Evolutionary conservation across 1,140 invertebrate species (phyloP).

Genomic region (Linepithema humile): DNA sequence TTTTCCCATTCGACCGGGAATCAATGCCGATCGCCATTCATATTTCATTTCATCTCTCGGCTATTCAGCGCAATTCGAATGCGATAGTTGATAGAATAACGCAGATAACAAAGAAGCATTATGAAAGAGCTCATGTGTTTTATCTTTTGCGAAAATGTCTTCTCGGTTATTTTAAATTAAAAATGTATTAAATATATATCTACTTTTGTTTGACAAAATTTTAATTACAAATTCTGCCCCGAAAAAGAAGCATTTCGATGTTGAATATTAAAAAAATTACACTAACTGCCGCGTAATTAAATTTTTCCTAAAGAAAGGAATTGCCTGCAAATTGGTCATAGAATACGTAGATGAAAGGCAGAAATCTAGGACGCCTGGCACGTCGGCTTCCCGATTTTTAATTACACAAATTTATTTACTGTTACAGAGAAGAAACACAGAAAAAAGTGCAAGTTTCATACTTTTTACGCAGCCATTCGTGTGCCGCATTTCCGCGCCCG

Average conservation of each 20-base stretch:
- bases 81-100: background rate
- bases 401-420: constrained; percentile 40
- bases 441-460: background rate
- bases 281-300: background rate
- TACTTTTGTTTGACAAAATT: background rate
- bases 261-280: background rate
- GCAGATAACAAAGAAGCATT: background rate
- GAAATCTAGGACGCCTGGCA: background rate
- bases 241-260: too few relatives aligned
- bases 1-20: background rate
- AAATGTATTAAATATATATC: background rate
- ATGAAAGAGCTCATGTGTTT: background rate
- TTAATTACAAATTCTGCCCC: background rate
- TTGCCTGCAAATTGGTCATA: background rate
- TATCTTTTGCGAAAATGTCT: background rate
- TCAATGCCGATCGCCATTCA: constrained; percentile 17
- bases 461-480: background rate
- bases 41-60: constrained; percentile 11
- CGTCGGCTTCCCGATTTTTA: background rate
- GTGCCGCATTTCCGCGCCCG: background rate
- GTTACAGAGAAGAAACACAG: background rate
- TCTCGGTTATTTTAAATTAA: background rate
- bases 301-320: background rate
- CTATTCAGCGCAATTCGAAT: background rate
- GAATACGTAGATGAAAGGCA: background rate